A percentile compares a stretch with the other conserved stretches of the same genome.
Evolutionary conservation across 2,797 vertebrate genomes (phyloP).

Genomic region (Takifugu ocellatus): DNA sequence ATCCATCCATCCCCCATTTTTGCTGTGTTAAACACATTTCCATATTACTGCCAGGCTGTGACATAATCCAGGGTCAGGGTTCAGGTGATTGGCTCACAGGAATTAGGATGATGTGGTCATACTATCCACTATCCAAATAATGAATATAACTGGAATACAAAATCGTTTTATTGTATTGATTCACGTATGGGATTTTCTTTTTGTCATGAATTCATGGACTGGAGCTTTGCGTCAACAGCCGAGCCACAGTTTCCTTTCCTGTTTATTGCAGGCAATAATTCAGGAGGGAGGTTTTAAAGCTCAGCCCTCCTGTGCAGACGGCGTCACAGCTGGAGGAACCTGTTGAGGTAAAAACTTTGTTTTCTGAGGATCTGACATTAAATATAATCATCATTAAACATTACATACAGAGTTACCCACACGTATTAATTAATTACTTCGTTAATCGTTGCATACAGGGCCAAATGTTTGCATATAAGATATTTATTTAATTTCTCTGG

Average conservation of each 20-base stretch:
- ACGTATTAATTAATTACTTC: no score
- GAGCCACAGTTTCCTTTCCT: background rate
- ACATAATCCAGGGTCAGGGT: background rate
- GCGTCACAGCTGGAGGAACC: slow-evolving; percentile 56
- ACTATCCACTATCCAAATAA: background rate
- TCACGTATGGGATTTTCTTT: no score
- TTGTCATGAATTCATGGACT: no score
- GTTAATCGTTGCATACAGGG: no score
- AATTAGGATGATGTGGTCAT: background rate
- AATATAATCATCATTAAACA: no score
- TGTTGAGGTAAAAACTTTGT: slow-evolving; percentile 63
- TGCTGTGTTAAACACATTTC: background rate
- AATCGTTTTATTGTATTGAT: no score
- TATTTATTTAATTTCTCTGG: no score
- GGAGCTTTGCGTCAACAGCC: background rate
- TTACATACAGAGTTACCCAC: no score
- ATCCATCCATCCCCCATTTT: no score
- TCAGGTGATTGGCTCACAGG: background rate
- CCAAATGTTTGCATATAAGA: no score
- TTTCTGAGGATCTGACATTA: no score
- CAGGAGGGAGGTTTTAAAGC: slow-evolving; percentile 51
- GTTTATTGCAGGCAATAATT: slow-evolving; percentile 63
- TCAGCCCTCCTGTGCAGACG: slow-evolving; percentile 6
- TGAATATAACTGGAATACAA: background rate
- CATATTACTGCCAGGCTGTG: background rate